phyloP scores from a whole-genome alignment of 2,113 vertebrate species.

The Thamnophis sirtalis region DNA sequence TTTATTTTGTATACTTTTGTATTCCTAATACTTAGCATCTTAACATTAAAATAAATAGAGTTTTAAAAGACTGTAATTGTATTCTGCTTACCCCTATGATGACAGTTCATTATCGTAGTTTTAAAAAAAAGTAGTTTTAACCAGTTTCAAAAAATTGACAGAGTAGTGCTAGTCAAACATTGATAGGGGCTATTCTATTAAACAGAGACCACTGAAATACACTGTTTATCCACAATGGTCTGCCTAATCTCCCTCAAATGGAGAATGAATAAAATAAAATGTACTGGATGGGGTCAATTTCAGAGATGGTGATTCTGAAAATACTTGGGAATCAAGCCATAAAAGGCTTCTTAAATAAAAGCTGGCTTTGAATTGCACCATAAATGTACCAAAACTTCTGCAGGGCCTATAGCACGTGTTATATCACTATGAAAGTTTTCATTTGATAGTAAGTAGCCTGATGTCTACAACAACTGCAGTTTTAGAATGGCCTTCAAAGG shows the following conservation, averaged over 20 bases:
- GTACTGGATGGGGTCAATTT: background rate
- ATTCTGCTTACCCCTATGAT: background rate
- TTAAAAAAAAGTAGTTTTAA: background rate
- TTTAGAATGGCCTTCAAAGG: background rate
- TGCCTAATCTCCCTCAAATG: background rate
- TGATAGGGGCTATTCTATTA: background rate
- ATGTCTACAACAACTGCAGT: background rate
- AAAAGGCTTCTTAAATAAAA: background rate
- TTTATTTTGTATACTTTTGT: background rate
- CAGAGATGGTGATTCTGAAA: background rate
- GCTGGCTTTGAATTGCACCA: background rate
- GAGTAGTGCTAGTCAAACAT: background rate
- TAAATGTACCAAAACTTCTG: background rate
- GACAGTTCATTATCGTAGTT: background rate
- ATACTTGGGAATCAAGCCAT: background rate
- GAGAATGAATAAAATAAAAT: background rate
- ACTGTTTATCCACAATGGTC: background rate
- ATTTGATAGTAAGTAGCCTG: background rate
- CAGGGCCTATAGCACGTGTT: background rate
- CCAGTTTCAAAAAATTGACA: background rate
- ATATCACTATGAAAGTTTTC: background rate
- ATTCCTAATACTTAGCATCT: background rate
- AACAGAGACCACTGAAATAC: background rate
- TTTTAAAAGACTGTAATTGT: background rate
- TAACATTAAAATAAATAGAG: background rate